phyloP scores from a whole-genome alignment of 1,140 invertebrate genomes.

The Heliothis subflexa region DNA sequence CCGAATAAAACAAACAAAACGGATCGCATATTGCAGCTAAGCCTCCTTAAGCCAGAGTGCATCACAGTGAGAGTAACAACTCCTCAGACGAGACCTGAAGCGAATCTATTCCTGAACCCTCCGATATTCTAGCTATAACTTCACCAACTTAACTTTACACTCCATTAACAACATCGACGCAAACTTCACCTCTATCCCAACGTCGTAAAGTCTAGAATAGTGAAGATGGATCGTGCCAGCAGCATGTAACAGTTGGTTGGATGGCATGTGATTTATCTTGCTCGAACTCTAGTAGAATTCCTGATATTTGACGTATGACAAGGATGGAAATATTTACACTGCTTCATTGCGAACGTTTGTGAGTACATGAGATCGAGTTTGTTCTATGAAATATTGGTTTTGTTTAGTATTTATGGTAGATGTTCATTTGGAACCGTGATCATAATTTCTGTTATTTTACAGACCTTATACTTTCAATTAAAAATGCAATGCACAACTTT shows the following conservation, averaged over 20 bases:
- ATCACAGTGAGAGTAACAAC: constrained; percentile 13
- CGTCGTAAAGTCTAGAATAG: constrained; percentile 17
- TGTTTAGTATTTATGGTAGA: background rate
- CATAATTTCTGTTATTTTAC: no score
- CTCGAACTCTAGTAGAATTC: constrained; percentile 37
- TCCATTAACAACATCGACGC: background rate
- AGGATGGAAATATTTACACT: constrained; percentile 30
- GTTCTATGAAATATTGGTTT: constrained; percentile 2
- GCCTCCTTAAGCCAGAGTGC: background rate
- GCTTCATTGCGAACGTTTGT: constrained; percentile 13
- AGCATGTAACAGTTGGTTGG: background rate
- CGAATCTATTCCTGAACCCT: constrained; percentile 31
- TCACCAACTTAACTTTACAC: background rate
- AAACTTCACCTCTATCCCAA: constrained; percentile 2
- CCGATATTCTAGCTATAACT: constrained; percentile 22
- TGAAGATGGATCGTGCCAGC: background rate
- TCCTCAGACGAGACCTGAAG: constrained; percentile 8
- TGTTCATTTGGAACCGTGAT: no score
- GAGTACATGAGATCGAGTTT: background rate
- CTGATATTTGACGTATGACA: constrained; percentile 33
- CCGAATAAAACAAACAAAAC: background rate
- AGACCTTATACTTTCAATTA: no score
- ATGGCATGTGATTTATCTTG: constrained; percentile 38
- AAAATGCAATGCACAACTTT: no score
- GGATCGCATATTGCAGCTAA: background rate